Conservation (phyloP, 2,888 invertebrate genomes). For the Aphelenchoides bicaudatus region DNA sequence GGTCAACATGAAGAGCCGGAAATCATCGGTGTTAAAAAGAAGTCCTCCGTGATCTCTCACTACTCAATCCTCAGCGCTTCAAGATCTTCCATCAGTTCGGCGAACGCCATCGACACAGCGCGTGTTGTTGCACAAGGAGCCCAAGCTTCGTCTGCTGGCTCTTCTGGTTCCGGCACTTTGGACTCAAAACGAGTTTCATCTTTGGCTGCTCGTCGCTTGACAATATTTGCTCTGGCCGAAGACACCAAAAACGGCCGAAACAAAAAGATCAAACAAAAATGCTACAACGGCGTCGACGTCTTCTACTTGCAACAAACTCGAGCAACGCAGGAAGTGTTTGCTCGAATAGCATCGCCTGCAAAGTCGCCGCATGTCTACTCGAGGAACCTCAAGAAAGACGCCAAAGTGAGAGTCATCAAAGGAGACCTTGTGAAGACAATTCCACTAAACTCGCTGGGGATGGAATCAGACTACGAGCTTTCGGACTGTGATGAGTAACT, state of each 20-base stretch:
- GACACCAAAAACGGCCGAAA: conserved; percentile 16
- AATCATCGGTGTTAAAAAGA: conserved; percentile 20
- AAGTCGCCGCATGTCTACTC: conserved; percentile 38
- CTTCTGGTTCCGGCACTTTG: too few relatives aligned
- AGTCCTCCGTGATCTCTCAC: conserved; percentile 27
- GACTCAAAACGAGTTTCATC: conserved; percentile 11
- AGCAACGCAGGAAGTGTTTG: conserved; percentile 26
- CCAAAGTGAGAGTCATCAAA: conserved; percentile 29
- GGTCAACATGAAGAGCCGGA: conserved; percentile 23
- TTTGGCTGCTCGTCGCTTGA: conserved; percentile 26
- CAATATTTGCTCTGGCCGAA: conserved; percentile 40
- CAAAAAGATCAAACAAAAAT: conserved; percentile 24
- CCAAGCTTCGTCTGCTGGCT: not conserved
- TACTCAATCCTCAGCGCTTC: conserved; percentile 29
- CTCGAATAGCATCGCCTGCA: conserved; percentile 37
- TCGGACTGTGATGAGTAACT: conserved; percentile 23
- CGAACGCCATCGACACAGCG: conserved; percentile 14
- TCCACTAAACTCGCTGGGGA: conserved; percentile 37
- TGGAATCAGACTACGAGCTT: conserved; percentile 35
- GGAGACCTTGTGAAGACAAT: conserved; percentile 38
- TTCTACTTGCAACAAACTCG: conserved; percentile 30
- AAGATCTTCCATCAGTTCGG: conserved; percentile 23
- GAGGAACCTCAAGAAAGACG: conserved; percentile 24
- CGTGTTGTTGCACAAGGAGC: not conserved
- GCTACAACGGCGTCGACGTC: conserved; percentile 32